Conservation (phyloP, 2,113 vertebrate genomes). For the Corythaixoides concolor region DNA sequence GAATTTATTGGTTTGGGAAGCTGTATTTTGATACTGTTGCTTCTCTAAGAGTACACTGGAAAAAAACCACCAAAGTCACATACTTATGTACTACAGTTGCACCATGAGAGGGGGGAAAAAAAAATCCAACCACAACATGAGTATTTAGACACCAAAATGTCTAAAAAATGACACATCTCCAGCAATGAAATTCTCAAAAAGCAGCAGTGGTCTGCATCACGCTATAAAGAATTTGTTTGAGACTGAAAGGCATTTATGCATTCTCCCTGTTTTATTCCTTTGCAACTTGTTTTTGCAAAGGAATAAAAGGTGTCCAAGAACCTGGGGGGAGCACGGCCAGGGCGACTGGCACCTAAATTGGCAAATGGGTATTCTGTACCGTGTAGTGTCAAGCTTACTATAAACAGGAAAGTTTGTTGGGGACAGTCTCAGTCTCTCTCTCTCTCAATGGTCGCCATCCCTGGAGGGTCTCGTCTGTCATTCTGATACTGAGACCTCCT, state of each 20-base stretch:
- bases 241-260: neutral
- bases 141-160: too few species aligned
- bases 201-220: neutral
- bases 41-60: neutral
- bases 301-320: too few species aligned
- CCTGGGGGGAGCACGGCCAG: too few species aligned
- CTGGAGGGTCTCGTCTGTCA: too few species aligned
- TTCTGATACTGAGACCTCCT: too few species aligned
- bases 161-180: neutral
- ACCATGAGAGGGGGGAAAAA: neutral
- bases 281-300: too few species aligned
- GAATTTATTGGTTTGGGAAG: neutral
- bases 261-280: neutral
- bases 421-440: too few species aligned
- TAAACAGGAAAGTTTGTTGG: too few species aligned
- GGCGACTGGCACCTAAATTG: too few species aligned
- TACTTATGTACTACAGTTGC: neutral
- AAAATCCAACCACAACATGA: neutral
- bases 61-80: neutral
- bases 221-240: neutral
- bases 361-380: too few species aligned
- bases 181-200: neutral
- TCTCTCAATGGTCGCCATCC: too few species aligned
- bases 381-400: too few species aligned
- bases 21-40: neutral